phyloP scores from a whole-genome alignment of 2,113 vertebrate genomes.

The Mormoops blainvillei region DNA sequence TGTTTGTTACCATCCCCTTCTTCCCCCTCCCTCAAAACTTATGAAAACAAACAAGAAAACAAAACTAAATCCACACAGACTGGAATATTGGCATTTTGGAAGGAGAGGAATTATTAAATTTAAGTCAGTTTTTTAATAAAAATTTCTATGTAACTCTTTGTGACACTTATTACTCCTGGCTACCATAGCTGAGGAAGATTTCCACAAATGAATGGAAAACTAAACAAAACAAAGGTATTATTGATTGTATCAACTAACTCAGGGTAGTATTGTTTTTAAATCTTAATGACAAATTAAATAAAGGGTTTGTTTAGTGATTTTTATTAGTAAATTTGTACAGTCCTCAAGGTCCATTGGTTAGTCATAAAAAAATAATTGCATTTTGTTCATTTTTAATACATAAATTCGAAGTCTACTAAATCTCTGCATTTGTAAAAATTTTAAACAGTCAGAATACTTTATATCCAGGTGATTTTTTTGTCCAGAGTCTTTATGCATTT shows the following conservation, averaged over 20 bases:
- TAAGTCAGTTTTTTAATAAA: background rate
- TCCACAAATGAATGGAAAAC: background rate
- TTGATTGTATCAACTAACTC: background rate
- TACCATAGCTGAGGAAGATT: background rate
- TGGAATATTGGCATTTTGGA: background rate
- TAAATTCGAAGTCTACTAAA: background rate
- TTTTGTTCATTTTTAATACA: background rate
- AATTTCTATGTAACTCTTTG: background rate
- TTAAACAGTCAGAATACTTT: background rate
- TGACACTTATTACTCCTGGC: background rate
- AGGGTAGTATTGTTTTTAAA: background rate
- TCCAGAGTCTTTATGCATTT: background rate
- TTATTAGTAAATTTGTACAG: background rate
- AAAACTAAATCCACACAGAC: background rate
- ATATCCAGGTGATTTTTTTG: background rate
- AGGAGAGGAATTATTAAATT: background rate
- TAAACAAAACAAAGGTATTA: background rate
- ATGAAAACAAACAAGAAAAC: background rate
- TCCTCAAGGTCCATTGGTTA: background rate
- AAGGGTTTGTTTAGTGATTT: background rate
- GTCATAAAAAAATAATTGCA: background rate
- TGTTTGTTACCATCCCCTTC: background rate
- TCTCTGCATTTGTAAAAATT: background rate
- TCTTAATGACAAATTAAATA: background rate
- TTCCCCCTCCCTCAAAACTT: background rate